Conservation (phyloP, 2,113 vertebrate species). For the Microtus richardsoni region DNA sequence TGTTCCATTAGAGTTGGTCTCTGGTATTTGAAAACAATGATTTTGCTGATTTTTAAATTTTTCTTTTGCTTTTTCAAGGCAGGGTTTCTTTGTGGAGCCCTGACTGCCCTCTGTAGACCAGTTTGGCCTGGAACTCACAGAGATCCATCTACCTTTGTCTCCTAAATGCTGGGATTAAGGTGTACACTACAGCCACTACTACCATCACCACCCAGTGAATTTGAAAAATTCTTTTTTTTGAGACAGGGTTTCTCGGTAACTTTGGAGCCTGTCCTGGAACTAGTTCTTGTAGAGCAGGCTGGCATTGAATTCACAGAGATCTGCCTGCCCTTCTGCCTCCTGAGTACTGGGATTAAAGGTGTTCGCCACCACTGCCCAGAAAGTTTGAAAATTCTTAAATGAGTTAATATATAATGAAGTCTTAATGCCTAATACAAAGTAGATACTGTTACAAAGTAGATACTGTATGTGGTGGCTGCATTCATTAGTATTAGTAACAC, state of each 20-base stretch:
- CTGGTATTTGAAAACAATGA: slow-evolving; percentile 32
- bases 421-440: not conserved
- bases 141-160: not conserved
- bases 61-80: not conserved
- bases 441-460: not conserved
- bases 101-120: not conserved
- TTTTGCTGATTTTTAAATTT: not conserved
- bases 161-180: not conserved
- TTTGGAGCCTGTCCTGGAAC: not conserved
- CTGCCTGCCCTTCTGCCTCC: not conserved
- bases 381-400: slow-evolving; percentile 19
- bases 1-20: not conserved
- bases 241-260: not conserved
- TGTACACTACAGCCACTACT: not conserved
- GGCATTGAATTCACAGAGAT: not conserved
- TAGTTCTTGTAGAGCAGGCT: not conserved
- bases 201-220: not conserved
- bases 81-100: not conserved
- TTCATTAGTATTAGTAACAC: slow-evolving; percentile 11
- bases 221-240: too few relatives aligned
- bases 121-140: not conserved
- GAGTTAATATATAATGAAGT: not conserved
- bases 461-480: not conserved
- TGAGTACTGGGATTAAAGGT: not conserved
- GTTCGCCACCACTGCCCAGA: accelerated